A percentile compares a stretch with the other conserved stretches of the same genome.
These are phyloP conservation scores for Drosophila nikananu DNA, from an alignment of 1,140 invertebrate species.

Conservation along the genomic window DNA sequence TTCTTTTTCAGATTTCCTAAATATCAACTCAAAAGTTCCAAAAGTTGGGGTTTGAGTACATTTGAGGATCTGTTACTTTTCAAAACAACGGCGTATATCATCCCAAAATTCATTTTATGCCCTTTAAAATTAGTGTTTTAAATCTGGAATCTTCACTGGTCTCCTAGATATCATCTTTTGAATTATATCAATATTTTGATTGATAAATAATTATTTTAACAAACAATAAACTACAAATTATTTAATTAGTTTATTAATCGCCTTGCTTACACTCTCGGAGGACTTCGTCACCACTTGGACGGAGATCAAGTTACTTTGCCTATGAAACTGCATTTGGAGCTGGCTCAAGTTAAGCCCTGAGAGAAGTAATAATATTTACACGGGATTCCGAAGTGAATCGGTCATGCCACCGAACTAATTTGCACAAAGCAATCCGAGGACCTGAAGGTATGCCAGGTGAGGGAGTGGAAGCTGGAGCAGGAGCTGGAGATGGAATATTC, in stretches of 20 bases:
- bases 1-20: too few species aligned
- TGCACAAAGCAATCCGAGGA: conserved; percentile 45
- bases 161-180: too few species aligned
- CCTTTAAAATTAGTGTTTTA: too few species aligned
- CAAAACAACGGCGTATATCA: too few species aligned
- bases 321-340: background rate
- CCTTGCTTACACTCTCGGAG: background rate
- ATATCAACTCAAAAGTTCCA: too few species aligned
- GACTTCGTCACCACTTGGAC: background rate
- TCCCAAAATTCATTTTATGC: too few species aligned
- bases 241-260: background rate
- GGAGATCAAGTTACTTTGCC: background rate
- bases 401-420: conserved; percentile 44
- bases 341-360: background rate
- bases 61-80: too few species aligned
- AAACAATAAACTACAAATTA: background rate
- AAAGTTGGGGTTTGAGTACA: too few species aligned
- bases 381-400: conserved; percentile 26
- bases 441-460: conserved; percentile 20
- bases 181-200: too few species aligned
- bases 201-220: background rate
- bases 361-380: conserved; percentile 7
- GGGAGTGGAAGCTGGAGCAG: conserved; percentile 4
- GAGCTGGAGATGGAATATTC: conserved; percentile 16
- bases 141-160: too few species aligned